These are phyloP conservation scores for Caranx melampygus DNA, from an alignment of 2,113 vertebrate species.

Conservation along the genomic window DNA sequence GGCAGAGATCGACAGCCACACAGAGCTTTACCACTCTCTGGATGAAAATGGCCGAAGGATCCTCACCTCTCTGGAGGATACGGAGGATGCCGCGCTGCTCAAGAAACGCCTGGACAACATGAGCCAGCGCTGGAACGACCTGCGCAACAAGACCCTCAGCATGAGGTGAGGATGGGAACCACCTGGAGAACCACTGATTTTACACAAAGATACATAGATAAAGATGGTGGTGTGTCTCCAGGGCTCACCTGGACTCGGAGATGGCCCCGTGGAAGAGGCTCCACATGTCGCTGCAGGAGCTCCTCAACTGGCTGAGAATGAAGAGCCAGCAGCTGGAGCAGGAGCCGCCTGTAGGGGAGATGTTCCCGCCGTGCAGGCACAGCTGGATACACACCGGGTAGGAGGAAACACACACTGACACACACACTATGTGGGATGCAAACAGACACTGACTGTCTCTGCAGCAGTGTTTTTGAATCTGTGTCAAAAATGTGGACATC, in stretches of 20 bases:
- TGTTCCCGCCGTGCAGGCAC: conserved; percentile 89
- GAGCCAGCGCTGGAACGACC: conserved; percentile 95
- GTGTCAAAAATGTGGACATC: no score
- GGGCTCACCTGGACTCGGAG: conserved; percentile 95
- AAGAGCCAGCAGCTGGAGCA: conserved; percentile 92
- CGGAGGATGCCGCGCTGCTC: conserved; percentile 88
- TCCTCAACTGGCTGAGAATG: conserved; percentile 93
- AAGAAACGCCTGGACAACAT: conserved; percentile 92
- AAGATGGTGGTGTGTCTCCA: conserved; percentile 68
- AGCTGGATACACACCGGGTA: conserved; percentile 93
- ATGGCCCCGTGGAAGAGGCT: conserved; percentile 94
- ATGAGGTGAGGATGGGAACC: conserved; percentile 87
- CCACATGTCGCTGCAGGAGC: conserved; percentile 95
- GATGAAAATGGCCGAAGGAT: conserved; percentile 97
- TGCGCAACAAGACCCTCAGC: conserved; percentile 92
- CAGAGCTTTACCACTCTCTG: conserved; percentile 93
- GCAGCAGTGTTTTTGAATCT: neutral
- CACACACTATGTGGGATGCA: conserved; percentile 8
- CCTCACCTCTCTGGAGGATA: conserved; percentile 88
- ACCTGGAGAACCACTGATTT: neutral
- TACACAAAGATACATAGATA: neutral
- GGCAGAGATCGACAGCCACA: conserved; percentile 92
- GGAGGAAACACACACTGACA: conserved; percentile 15
- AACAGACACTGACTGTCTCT: conserved; percentile 8
- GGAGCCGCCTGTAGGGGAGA: conserved; percentile 93